Conservation (phyloP, 2,797 vertebrate genomes). For the Coranthus polyacanthus region DNA sequence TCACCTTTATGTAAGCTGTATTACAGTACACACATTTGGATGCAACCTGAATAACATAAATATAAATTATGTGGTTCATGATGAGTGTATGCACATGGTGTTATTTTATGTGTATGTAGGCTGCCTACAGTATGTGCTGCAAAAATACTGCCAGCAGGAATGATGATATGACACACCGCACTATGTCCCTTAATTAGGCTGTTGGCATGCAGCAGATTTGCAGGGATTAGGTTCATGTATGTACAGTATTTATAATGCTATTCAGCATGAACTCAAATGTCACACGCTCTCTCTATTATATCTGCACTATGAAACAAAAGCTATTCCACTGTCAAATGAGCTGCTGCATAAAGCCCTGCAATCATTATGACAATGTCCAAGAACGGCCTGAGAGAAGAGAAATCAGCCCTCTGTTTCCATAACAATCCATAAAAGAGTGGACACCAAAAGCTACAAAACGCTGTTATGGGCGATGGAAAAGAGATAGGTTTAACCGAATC, state of each 20-base stretch:
- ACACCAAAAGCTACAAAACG: conserved; percentile 62
- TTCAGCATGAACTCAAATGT: conserved; percentile 56
- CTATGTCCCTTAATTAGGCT: conserved; percentile 33
- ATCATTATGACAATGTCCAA: conserved; percentile 68
- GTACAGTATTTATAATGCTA: conserved; percentile 42
- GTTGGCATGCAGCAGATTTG: conserved; percentile 38
- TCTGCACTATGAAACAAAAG: conserved; percentile 65
- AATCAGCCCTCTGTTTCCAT: conserved; percentile 54
- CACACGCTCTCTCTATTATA: conserved; percentile 56
- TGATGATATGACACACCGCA: conserved; percentile 17
- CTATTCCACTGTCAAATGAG: conserved; percentile 58
- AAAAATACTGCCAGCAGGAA: conserved; percentile 21
- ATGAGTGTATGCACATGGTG: conserved; percentile 20
- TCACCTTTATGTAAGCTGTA: conserved; percentile 31
- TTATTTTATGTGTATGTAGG: conserved; percentile 26
- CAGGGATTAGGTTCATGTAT: conserved; percentile 40
- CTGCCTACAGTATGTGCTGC: conserved; percentile 17
- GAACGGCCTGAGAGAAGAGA: conserved; percentile 63
- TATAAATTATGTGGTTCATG: conserved; percentile 18
- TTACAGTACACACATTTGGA: conserved; percentile 17
- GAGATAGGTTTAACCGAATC: conserved; percentile 76
- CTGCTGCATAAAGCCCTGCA: conserved; percentile 60
- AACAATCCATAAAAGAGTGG: conserved; percentile 72
- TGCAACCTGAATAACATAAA: conserved; percentile 25
- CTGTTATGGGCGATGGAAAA: conserved; percentile 62